Evolutionary conservation across 2,797 vertebrate genomes (phyloP).

Genomic region (Hoplostethus atlanticus): DNA sequence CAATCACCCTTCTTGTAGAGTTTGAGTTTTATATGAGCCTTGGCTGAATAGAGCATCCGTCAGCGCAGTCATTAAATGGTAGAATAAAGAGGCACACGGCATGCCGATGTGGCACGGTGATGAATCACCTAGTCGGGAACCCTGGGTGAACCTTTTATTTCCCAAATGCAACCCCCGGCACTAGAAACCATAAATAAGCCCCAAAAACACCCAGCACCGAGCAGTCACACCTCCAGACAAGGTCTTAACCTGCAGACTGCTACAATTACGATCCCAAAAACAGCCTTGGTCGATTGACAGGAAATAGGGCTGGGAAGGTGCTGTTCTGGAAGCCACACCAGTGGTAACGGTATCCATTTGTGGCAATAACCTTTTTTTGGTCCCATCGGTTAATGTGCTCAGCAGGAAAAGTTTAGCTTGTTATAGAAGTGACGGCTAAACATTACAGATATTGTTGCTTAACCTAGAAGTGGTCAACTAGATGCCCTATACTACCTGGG

Average conservation of each 20-base stretch:
- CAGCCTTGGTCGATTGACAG: background rate
- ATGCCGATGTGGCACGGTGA: conserved; percentile 7
- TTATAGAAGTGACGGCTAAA: too few species aligned
- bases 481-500: too few species aligned
- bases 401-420: too few species aligned
- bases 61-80: conserved; percentile 8
- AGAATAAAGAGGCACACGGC: conserved; percentile 12
- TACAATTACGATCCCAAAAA: background rate
- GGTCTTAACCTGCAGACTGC: conserved; percentile 1
- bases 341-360: too few species aligned
- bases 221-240: conserved; percentile 10
- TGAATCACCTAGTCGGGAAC: conserved; percentile 18
- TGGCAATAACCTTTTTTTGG: too few species aligned
- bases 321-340: too few species aligned
- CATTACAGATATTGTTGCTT: too few species aligned
- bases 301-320: conserved; percentile 9
- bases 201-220: conserved; percentile 11
- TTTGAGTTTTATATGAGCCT: conserved; percentile 3
- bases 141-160: background rate
- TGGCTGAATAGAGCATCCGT: conserved; percentile 6
- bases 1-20: conserved; percentile 10
- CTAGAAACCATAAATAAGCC: conserved; percentile 25
- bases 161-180: background rate
- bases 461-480: too few species aligned
- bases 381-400: too few species aligned